Evolutionary conservation across 2,113 vertebrate species (phyloP), one percentile per base, ranked within the genome.

Genomic region (Rhinolophus sinicus): DNA sequence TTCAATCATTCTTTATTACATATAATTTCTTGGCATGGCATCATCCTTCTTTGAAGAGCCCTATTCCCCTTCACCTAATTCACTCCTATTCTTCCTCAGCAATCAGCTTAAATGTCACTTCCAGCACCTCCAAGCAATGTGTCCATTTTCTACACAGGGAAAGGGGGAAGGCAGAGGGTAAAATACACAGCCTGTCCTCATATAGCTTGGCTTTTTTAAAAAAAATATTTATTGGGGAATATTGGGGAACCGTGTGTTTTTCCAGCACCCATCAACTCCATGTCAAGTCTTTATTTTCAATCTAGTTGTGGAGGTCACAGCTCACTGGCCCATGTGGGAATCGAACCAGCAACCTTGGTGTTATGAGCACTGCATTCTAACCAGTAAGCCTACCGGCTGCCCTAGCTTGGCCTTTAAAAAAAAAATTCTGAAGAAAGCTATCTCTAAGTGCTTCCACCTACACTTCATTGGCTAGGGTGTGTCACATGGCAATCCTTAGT

Each of bases 1-100:
- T 95, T 93, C 88, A 70, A 38, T 58, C 50, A 67, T 87, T 87
- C 84, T 80, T 96, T 26, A 95, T 83, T 89, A 88, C 75, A 78
- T 83, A 87, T 87, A 88, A 94, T 93, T 96, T 88, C 44, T 88
- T 50, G 9, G 47, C 47, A 50, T 13, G 10, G 47, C 47, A 50
- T 13, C 11, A 50, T 50, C 47, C 11, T 50, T 50, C 47, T 50
- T 50, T 93, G 81, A 94, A 85, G 88, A 83, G 72, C 47, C 90
- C 30, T 28, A 33, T 80, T 76, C 76, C 22, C 65, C 78, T 96
- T 85, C 60, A 65, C 62, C 65, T 93, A 93, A 93, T 96, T 93
- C 88, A 83, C n/a, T 78, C 75, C 84, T 76, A 64, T 40, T 78
- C 60, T 69, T 82, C 47, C 52, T 95, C 38, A 65, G 65, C 24